Evolutionary conservation across 2,888 invertebrate species (phyloP).

Genomic region (Erebia aethiops): DNA sequence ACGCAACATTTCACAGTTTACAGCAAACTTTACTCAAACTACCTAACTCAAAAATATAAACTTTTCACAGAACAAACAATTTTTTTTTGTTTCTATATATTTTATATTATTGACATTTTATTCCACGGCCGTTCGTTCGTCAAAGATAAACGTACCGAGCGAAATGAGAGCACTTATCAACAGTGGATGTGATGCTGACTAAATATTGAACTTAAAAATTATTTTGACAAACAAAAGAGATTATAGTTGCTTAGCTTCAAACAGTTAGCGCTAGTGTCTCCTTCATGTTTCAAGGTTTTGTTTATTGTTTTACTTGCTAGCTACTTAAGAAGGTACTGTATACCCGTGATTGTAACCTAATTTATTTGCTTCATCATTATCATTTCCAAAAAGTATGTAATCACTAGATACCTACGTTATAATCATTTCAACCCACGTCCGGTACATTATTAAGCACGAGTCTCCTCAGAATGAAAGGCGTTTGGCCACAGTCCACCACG

Average conservation of each 20-base stretch:
- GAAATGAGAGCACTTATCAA: conserved; percentile 51
- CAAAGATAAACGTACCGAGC: conserved; percentile 34
- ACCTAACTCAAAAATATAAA: neutral
- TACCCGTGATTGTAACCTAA: neutral
- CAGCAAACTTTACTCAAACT: neutral
- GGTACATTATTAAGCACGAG: too few relatives aligned
- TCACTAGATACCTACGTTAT: too few relatives aligned
- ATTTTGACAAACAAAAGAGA: conserved; percentile 40
- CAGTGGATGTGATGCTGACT: conserved; percentile 44
- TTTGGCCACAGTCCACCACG: too few relatives aligned
- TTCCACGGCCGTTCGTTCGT: conserved; percentile 30
- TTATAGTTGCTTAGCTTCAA: conserved; percentile 26
- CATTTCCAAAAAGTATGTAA: too few relatives aligned
- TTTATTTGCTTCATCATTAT: too few relatives aligned
- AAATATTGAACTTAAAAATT: conserved; percentile 42
- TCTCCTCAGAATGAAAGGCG: too few relatives aligned
- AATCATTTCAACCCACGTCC: too few relatives aligned
- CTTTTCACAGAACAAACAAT: neutral
- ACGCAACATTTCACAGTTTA: conserved; percentile 56
- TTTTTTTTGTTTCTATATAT: conserved; percentile 18
- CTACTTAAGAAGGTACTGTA: neutral
- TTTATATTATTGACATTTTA: conserved; percentile 19
- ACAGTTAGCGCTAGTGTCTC: conserved; percentile 31
- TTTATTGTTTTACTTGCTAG: conserved; percentile 7
- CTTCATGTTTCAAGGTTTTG: conserved; percentile 24